Base-by-base conservation (phyloP, 2,888 invertebrate species). In the Drosophila vallismaia region DNA sequence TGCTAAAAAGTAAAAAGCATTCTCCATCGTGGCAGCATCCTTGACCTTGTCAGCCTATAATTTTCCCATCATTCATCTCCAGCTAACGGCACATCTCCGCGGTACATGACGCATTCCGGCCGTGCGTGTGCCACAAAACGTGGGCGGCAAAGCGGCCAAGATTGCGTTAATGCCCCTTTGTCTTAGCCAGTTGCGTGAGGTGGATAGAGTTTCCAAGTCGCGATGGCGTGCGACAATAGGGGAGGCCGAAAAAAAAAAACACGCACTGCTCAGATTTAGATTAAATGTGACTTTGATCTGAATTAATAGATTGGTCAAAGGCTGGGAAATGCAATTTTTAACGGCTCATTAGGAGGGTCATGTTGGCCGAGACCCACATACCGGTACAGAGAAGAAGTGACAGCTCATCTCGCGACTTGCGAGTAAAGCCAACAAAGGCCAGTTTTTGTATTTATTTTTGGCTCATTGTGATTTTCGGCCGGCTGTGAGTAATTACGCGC, bases 331-430 rank as follows among this genome's bases (percentile, higher is more conserved):
- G 68, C 54, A 69, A 70, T 55, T 51, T 66, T 73, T 55, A 67
- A 76, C 50, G 60, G 60, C 62, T 69, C 74, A 79, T 76, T 74
- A 79, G 76, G 59, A 59, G 64, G 64, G 73, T 53, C 51, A 42
- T 55, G 63, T 33, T 71, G 82, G 83, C 82, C 82, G 68, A 85
- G 87, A 84, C 85, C 85, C 77, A 86, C 77, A 74, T 82, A 72
- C 49, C 77, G 53, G 42, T 48, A 10, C 8, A 33, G 64, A 36
- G 38, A 49, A 55, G 49, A 36, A 68, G 69, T 68, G 56, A 68
- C 69, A 56, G 55, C 69, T 54, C 67, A 55, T 44, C 67, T 31
- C 9, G 66, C 44, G 45, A 24, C 24, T 24, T 24, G 19, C 44
- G 28, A 38, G 28, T 52, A 46, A 64, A 64, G 46, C 51, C 64